Conservation (phyloP, 2,113 vertebrate species). For the Vulpes ferrilata region DNA sequence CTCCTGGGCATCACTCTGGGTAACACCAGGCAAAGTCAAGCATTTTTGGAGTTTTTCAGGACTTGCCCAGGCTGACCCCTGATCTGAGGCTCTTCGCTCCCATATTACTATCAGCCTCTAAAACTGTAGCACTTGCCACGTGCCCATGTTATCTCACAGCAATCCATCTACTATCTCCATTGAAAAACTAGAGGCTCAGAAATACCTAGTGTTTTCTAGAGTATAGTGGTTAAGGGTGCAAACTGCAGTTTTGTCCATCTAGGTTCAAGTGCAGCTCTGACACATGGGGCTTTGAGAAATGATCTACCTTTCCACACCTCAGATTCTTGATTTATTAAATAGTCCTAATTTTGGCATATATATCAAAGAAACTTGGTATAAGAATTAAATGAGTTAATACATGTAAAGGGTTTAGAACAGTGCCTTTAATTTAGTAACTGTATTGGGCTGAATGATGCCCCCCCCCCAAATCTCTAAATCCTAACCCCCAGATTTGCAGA, state of each 20-base stretch:
- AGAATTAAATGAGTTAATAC: neutral
- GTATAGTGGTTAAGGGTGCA: neutral
- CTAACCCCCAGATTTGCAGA: neutral
- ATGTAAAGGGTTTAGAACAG: neutral
- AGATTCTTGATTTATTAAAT: neutral
- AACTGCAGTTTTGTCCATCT: neutral
- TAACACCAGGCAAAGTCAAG: neutral
- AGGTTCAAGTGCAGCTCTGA: neutral
- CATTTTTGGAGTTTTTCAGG: neutral
- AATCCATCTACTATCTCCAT: neutral
- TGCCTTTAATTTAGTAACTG: neutral
- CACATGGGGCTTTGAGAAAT: neutral
- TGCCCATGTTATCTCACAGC: accelerated
- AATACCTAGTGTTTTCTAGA: neutral
- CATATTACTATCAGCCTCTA: neutral
- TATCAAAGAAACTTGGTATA: neutral
- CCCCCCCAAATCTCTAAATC: too few relatives aligned
- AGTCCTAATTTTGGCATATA: neutral
- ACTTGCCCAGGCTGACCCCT: neutral
- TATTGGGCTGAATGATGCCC: accelerated
- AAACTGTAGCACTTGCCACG: neutral
- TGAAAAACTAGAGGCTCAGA: neutral
- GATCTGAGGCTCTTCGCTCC: neutral
- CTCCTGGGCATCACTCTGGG: too few relatives aligned
- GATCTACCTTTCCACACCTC: neutral